These are phyloP conservation scores for Anhinga anhinga DNA, from an alignment of 2,113 vertebrate species.

Conservation along the genomic window DNA sequence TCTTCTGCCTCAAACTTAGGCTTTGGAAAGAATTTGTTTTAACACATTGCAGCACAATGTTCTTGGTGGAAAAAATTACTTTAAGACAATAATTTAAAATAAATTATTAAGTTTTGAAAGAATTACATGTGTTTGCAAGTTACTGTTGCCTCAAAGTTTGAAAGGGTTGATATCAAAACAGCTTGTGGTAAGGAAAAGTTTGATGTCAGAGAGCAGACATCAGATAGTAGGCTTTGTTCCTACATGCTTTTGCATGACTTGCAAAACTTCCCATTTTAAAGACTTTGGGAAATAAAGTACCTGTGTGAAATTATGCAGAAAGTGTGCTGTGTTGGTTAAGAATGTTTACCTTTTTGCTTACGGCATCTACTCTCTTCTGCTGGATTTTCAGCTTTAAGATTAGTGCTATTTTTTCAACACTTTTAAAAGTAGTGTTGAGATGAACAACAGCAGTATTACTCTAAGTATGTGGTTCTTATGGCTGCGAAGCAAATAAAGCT, in stretches of 20 bases:
- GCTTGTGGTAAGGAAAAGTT: background rate
- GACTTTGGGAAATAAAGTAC: background rate
- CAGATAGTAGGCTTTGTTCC: background rate
- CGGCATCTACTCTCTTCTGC: background rate
- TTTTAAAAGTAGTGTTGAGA: background rate
- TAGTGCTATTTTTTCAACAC: background rate
- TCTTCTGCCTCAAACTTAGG: background rate
- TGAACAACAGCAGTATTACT: background rate
- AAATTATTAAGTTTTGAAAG: fast-evolving
- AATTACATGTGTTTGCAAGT: background rate
- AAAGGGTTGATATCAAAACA: background rate
- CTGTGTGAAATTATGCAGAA: background rate
- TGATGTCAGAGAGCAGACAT: background rate
- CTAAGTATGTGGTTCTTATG: fast-evolving
- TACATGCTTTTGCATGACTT: background rate
- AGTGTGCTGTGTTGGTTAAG: background rate
- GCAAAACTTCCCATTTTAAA: background rate
- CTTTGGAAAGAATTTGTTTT: background rate
- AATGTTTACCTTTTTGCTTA: background rate
- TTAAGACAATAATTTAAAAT: background rate
- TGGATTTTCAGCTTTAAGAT: background rate
- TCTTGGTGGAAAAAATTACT: background rate
- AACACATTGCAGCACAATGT: background rate
- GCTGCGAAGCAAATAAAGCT: background rate
- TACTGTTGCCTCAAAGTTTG: background rate